Evolutionary conservation across 2,113 vertebrate species (phyloP).

Genomic region (Centrocercus urophasianus): DNA sequence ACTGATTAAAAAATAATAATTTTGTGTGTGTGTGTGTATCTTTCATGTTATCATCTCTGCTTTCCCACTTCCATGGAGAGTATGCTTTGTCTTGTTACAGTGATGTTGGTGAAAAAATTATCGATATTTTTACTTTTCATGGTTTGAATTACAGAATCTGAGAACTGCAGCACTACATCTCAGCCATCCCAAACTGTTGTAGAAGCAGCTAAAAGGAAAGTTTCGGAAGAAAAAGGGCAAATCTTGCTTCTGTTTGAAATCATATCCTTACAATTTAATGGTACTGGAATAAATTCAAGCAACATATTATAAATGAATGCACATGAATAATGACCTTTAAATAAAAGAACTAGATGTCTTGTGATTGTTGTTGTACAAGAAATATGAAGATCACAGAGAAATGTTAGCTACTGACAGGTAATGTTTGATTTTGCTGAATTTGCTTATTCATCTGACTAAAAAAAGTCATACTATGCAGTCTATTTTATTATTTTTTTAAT

Average conservation of each 20-base stretch:
- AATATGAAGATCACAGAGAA: constrained; percentile 27
- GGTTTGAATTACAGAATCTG: not conserved
- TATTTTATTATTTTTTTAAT: constrained; percentile 7
- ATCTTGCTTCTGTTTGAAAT: not conserved
- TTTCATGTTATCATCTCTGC: not conserved
- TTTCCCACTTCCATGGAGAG: not conserved
- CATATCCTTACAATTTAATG: not conserved
- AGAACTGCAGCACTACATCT: not conserved
- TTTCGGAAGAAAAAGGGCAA: not conserved
- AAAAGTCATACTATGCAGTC: not conserved
- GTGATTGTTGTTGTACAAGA: not conserved
- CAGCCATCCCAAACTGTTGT: not conserved
- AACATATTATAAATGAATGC: not conserved
- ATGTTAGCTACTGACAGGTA: not conserved
- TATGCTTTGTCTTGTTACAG: not conserved
- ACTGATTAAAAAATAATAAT: not conserved
- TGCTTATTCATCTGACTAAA: constrained; percentile 25
- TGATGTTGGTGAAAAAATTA: constrained; percentile 29
- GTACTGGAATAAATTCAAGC: not conserved
- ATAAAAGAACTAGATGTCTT: not conserved
- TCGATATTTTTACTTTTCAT: not conserved
- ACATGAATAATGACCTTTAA: not conserved
- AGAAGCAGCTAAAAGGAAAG: not conserved
- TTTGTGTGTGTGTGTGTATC: not conserved
- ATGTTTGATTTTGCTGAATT: constrained; percentile 11